These are phyloP conservation scores for Pectinophora gossypiella DNA, from an alignment of 1,140 invertebrate genomes.

Conservation along the genomic window DNA sequence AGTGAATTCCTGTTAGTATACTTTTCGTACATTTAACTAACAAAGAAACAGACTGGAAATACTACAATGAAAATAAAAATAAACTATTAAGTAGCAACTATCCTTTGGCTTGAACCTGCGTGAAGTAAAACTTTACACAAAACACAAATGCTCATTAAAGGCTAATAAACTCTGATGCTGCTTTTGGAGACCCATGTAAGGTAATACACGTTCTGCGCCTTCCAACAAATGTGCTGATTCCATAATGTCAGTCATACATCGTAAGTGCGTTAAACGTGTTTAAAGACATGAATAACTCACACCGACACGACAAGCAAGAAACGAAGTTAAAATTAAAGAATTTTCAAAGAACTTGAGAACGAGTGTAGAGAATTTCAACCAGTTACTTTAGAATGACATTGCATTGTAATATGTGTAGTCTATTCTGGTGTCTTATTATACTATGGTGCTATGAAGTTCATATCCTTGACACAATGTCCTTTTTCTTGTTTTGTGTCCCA, in stretches of 20 bases:
- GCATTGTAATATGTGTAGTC: too few relatives aligned
- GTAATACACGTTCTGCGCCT: slow-evolving; percentile 37
- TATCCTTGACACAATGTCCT: too few relatives aligned
- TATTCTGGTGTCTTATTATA: neutral
- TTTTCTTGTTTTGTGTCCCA: too few relatives aligned
- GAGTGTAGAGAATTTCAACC: neutral
- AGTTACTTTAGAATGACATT: neutral
- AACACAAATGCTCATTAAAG: slow-evolving; percentile 13
- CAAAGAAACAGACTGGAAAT: too few relatives aligned
- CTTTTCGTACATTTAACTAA: too few relatives aligned
- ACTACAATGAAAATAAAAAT: too few relatives aligned
- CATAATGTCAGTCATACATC: slow-evolving; percentile 52
- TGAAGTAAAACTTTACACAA: neutral
- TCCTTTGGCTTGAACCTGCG: neutral
- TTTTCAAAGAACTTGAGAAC: too few relatives aligned
- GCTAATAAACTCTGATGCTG: slow-evolving; percentile 9
- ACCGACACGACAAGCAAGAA: slow-evolving; percentile 9
- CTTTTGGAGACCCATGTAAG: slow-evolving; percentile 49
- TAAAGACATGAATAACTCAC: slow-evolving; percentile 45
- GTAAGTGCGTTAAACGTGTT: slow-evolving; percentile 43
- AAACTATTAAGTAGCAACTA: too few relatives aligned
- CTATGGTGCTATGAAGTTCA: too few relatives aligned
- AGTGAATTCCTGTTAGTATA: too few relatives aligned
- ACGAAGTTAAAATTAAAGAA: neutral
- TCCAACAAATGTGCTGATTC: slow-evolving; percentile 54